Conservation (phyloP, 1,140 invertebrate genomes). For the Protaetia brevitarsis region DNA sequence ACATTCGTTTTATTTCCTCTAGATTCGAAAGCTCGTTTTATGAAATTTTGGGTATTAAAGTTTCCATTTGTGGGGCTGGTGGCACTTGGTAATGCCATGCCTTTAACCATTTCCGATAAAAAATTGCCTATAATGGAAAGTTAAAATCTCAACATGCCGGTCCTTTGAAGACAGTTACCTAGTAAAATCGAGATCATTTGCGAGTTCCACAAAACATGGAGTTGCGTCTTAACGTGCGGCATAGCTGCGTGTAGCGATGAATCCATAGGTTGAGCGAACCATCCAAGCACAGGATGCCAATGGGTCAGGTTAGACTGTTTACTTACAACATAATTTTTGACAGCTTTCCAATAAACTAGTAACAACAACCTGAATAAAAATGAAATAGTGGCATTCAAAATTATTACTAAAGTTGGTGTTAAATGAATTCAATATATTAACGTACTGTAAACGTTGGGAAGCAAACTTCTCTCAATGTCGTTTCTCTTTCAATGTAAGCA, state of each 20-base stretch:
- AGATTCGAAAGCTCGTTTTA: constrained; percentile 53
- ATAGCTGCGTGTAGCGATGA: constrained; percentile 79
- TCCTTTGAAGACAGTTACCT: constrained; percentile 32
- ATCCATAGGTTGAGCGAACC: constrained; percentile 88
- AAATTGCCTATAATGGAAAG: constrained; percentile 48
- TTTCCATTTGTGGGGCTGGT: constrained; percentile 36
- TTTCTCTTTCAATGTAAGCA: constrained; percentile 68
- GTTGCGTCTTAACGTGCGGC: constrained; percentile 74
- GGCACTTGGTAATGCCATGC: constrained; percentile 44
- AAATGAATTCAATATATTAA: no score
- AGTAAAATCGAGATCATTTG: constrained; percentile 52
- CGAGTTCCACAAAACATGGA: constrained; percentile 80
- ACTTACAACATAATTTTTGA: constrained; percentile 77
- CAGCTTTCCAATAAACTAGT: constrained; percentile 79
- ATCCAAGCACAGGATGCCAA: constrained; percentile 97
- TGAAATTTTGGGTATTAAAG: constrained; percentile 50
- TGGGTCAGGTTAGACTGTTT: constrained; percentile 89
- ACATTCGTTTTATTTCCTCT: constrained; percentile 57
- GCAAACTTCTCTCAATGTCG: constrained; percentile 57
- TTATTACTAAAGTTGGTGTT: no score
- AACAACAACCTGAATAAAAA: constrained; percentile 70
- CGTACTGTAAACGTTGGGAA: constrained; percentile 71
- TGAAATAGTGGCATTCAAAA: no score
- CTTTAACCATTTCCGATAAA: constrained; percentile 53
- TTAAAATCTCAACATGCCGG: neutral